A percentile compares a stretch with the other conserved stretches of the same genome.
Conservation (phyloP, 2,888 invertebrate genomes). For the Yponomeuta cagnagella region DNA sequence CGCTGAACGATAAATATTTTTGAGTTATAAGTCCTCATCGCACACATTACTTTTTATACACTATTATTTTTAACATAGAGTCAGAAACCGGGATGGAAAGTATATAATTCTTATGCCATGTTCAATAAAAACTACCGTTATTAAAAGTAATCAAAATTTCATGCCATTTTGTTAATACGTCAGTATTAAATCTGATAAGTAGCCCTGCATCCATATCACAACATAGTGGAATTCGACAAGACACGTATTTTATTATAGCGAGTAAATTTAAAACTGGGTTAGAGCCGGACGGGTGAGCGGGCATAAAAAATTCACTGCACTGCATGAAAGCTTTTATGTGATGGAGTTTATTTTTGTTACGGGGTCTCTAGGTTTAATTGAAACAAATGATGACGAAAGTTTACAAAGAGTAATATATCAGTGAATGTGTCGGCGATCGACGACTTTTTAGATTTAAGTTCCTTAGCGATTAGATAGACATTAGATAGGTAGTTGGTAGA, state of each 20-base stretch:
- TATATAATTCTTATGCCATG: no score
- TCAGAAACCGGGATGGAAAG: no score
- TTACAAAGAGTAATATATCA: not conserved
- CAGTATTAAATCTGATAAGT: not conserved
- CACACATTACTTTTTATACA: no score
- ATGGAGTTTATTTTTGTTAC: conserved; percentile 9
- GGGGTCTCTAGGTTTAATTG: not conserved
- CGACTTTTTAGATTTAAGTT: no score
- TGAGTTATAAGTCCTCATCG: no score
- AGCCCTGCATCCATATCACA: not conserved
- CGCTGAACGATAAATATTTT: no score
- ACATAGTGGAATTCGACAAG: not conserved
- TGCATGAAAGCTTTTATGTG: conserved; percentile 10
- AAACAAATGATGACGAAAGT: not conserved
- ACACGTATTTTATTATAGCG: conserved; percentile 30
- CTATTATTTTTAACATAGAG: no score
- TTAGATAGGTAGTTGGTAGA: no score
- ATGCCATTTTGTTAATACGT: not conserved
- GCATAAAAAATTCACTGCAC: conserved; percentile 16
- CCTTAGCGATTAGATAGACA: no score
- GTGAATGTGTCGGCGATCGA: no score
- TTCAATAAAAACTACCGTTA: no score
- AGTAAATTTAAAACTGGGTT: conserved; percentile 68
- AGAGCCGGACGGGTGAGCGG: conserved; percentile 27
- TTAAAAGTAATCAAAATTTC: not conserved